Evolutionary conservation across 2,797 vertebrate species (phyloP).

Genomic region (Lindbergichthys nudifrons): DNA sequence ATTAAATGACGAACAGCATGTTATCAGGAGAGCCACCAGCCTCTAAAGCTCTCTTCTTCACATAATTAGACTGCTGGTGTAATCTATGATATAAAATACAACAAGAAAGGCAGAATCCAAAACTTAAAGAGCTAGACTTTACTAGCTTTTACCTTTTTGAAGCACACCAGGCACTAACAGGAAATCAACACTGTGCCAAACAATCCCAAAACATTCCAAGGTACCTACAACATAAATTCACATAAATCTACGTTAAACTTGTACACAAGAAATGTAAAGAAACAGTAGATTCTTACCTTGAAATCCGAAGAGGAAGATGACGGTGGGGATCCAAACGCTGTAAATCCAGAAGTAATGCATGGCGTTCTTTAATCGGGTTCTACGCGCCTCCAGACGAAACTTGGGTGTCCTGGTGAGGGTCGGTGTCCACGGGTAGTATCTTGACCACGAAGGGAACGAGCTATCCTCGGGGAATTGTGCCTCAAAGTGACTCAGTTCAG

Average conservation of each 20-base stretch:
- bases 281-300: constrained; percentile 59
- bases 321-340: constrained; percentile 65
- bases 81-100: neutral
- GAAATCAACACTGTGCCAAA: constrained; percentile 18
- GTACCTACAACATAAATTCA: neutral
- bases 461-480: constrained; percentile 21
- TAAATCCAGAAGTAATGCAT: constrained; percentile 74
- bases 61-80: neutral
- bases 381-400: constrained; percentile 38
- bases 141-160: neutral
- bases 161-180: neutral
- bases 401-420: constrained; percentile 34
- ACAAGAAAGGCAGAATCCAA: constrained; percentile 17
- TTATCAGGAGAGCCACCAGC: neutral
- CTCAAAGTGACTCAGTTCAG: constrained; percentile 24
- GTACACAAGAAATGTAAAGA: neutral
- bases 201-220: constrained; percentile 21
- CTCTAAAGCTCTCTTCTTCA: neutral
- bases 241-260: too few species aligned
- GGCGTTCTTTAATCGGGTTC: constrained; percentile 46
- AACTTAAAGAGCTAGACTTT: neutral
- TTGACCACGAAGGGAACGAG: constrained; percentile 35
- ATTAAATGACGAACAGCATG: constrained; percentile 2
- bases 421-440: constrained; percentile 24
- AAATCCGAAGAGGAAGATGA: constrained; percentile 68